Evolutionary conservation across 2,113 vertebrate genomes (phyloP).

Genomic region (Rostratula benghalensis): DNA sequence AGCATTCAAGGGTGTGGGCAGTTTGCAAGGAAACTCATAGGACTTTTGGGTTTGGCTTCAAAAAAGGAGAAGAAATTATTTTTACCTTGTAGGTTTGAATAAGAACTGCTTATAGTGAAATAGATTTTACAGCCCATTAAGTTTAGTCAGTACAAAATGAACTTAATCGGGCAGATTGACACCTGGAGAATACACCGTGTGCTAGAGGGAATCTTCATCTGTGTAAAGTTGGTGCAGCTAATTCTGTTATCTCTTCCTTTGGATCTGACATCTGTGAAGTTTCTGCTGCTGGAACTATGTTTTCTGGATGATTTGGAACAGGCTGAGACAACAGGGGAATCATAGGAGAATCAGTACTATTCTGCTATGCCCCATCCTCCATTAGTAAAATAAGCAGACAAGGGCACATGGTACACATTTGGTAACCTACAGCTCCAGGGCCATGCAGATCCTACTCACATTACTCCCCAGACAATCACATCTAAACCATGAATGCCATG

Average conservation of each 20-base stretch:
- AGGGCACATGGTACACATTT: background rate
- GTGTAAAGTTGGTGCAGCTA: background rate
- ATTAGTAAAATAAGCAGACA: background rate
- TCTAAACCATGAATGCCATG: background rate
- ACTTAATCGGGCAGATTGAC: conserved; percentile 27
- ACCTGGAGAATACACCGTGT: conserved; percentile 21
- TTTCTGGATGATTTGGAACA: background rate
- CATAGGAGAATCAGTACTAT: background rate
- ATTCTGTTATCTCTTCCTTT: conserved; percentile 17
- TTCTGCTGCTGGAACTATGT: background rate
- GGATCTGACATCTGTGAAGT: background rate
- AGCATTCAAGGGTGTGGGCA: background rate
- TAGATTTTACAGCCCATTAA: conserved; percentile 41
- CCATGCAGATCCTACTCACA: background rate
- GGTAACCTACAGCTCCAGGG: background rate
- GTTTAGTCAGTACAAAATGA: conserved; percentile 30
- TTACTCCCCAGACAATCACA: background rate
- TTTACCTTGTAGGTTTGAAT: background rate
- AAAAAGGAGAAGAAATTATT: background rate
- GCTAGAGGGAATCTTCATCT: background rate
- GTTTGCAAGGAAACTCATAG: background rate
- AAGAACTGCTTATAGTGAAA: conserved; percentile 30
- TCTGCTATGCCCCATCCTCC: background rate
- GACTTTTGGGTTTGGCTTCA: background rate
- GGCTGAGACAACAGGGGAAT: background rate